Conservation (phyloP, 1,140 invertebrate genomes). For the Zophobas morio region DNA sequence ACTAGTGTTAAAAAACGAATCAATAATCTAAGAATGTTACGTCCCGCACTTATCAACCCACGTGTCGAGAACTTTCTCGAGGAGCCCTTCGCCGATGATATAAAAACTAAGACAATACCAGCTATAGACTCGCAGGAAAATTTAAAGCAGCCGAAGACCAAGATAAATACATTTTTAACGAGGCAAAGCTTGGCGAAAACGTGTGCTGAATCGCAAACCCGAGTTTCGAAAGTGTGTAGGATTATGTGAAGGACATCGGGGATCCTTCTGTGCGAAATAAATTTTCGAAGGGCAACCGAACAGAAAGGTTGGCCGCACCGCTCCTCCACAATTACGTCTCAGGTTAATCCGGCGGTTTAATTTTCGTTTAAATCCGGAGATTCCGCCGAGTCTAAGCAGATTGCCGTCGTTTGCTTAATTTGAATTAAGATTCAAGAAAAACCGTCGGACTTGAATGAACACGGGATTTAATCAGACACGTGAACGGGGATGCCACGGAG, state of each 20-base stretch:
- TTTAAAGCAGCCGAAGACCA: conserved; percentile 10
- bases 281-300: neutral
- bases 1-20: too few species aligned
- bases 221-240: conserved; percentile 4
- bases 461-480: too few species aligned
- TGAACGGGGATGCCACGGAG: too few species aligned
- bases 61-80: neutral
- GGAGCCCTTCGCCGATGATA: neutral
- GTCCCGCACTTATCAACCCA: too few species aligned
- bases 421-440: too few species aligned
- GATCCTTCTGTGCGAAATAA: conserved; percentile 12
- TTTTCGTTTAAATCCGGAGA: neutral
- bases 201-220: conserved; percentile 12
- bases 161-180: conserved; percentile 41
- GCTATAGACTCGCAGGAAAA: neutral
- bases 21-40: too few species aligned
- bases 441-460: too few species aligned
- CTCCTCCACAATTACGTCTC: neutral
- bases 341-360: neutral
- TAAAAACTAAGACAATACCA: conserved; percentile 15
- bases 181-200: conserved; percentile 1
- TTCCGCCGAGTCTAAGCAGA: neutral
- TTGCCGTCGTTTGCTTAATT: neutral
- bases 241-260: conserved; percentile 19
- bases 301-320: neutral